Conservation (phyloP, 2,888 invertebrate species). For the Arge pagana region DNA sequence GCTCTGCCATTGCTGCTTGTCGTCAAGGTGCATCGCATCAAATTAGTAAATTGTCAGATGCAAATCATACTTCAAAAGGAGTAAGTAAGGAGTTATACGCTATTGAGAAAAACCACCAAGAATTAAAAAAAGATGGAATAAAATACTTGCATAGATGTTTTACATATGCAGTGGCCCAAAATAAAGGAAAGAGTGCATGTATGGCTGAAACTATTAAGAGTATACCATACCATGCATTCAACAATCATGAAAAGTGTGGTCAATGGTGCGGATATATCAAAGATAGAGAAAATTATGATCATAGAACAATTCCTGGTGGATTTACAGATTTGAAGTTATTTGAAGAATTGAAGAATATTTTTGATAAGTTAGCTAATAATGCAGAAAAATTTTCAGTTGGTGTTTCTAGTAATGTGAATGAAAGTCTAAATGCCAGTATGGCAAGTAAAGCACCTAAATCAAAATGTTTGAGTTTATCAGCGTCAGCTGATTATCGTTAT, state of each 20-base stretch:
- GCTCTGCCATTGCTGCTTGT: constrained; percentile 22
- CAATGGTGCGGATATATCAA: constrained; percentile 26
- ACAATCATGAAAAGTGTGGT: constrained; percentile 25
- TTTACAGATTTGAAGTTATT: not conserved
- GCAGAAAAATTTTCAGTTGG: constrained; percentile 3
- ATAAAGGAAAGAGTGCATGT: constrained; percentile 15
- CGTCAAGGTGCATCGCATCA: constrained; percentile 1
- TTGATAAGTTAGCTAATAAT: not conserved
- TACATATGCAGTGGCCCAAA: constrained; percentile 21
- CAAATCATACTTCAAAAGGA: constrained; percentile 13
- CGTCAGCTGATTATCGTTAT: not conserved
- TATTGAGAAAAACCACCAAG: constrained; percentile 3
- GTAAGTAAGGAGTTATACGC: constrained; percentile 4
- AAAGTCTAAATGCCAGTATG: not conserved
- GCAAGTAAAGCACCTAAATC: constrained; percentile 1
- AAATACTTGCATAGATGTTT: constrained; percentile 24
- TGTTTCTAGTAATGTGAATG: not conserved
- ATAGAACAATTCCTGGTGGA: too few species aligned
- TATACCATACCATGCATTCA: constrained; percentile 24
- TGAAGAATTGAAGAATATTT: not conserved
- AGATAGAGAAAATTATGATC: constrained; percentile 9
- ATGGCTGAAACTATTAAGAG: constrained; percentile 22
- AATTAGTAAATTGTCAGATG: constrained; percentile 12
- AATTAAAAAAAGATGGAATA: constrained; percentile 7
- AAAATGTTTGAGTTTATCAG: not conserved